Base-by-base conservation (phyloP, 37 sponge, comb jelly and placozoan genomes). In the Halichondria panicea region DNA sequence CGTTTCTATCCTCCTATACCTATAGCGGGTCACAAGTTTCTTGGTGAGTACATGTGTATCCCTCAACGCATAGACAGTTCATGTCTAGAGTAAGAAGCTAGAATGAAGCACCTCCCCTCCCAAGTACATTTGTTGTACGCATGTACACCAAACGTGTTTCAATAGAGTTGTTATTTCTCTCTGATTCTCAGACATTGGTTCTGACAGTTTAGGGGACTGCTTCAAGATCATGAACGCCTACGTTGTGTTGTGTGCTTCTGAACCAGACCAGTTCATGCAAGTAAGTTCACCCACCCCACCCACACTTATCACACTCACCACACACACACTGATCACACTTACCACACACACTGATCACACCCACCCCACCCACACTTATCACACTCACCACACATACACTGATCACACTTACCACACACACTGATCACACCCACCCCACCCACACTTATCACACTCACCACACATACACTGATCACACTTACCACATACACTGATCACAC, bases 141-240 rank as follows among this genome's bases (percentile, higher is more conserved):
- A n/a, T n/a, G n/a, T n/a, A n/a, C n/a, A n/a, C n/a, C 33, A 52
- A 65, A 79, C 28, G 54, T 45, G 46, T 38, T 24, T 64, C 40
- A 57, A 37, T 69, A 35, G 53, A 32, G 45, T 31, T 48, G 58
- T 34, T 18, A 18, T 40, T 11, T 43, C 64, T 61, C 4, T 68
- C 55, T 19, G 19, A 19, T 60, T 32, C 61, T 15, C 53, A 84
- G 81, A 84, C 46, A 78, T 86, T 37, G 75, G 72, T 3, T 60
- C 78, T 42, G 83, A 86, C 21, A 71, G 61, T 68, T 38, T 93
- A 43, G 37, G 44, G 27, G 33, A 24, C 18, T 80, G 88, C 38
- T 92, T 92, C 65, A 41, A 80, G 42, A 80, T 92, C 24, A 45
- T 87, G 25, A 84, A 91, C 15, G 64, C 78, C 35, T 91, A 91